These are phyloP conservation scores for Rostrhamus sociabilis DNA, from an alignment of 2,797 vertebrate species.

Conservation along the genomic window DNA sequence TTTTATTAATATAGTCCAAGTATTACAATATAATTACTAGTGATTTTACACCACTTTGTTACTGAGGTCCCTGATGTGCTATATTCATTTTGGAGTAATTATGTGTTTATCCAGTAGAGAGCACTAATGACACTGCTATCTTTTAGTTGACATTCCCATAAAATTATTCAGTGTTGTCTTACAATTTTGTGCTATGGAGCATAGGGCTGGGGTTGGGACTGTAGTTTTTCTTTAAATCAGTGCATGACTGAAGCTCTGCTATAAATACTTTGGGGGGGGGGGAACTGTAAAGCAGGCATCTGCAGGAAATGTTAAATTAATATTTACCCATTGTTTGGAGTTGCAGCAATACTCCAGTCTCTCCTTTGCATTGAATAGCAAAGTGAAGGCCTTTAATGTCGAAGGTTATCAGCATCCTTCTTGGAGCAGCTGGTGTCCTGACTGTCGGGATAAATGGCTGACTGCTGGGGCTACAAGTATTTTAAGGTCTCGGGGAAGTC, in stretches of 20 bases:
- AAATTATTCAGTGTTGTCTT: not conserved
- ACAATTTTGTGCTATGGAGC: not conserved
- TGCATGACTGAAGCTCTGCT: not conserved
- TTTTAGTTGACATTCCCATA: not conserved
- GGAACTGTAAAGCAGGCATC: not conserved
- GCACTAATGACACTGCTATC: not conserved
- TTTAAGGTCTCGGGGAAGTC: not conserved
- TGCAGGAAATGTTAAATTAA: not conserved
- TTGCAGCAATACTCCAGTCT: not conserved
- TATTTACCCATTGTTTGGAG: not conserved
- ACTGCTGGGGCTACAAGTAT: not conserved
- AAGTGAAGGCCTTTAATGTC: not conserved
- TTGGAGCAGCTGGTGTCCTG: not conserved
- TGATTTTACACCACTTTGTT: not conserved
- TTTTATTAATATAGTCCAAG: not conserved
- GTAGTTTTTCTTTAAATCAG: not conserved
- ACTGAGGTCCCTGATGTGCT: not conserved
- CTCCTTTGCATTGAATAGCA: not conserved
- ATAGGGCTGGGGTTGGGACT: not conserved
- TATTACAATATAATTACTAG: not conserved
- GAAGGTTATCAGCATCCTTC: not conserved
- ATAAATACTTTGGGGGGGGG: not conserved
- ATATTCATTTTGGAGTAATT: constrained; percentile 1
- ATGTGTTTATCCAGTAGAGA: constrained; percentile 43
- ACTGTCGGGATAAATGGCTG: not conserved